Base-by-base conservation (phyloP, 1,140 invertebrate genomes). In the Drosophila paulistorum region DNA sequence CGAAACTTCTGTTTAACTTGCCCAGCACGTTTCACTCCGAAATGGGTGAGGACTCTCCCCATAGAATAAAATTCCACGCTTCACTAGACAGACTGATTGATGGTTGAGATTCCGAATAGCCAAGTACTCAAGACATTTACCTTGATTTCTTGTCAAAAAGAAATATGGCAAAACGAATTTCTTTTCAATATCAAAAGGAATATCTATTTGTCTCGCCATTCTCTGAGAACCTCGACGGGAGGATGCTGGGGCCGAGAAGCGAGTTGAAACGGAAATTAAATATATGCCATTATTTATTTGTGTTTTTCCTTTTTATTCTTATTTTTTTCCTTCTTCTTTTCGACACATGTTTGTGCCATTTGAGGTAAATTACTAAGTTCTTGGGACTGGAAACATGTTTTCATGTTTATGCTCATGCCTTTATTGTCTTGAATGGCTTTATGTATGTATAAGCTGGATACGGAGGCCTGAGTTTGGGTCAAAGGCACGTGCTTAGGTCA, bases 261-360 rank as follows among this genome's bases (percentile, higher is more conserved):
- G 37, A 11, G 11, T 65, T n/a, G 48, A 42, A 87, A 70, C 82
- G 82, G 79, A 86, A 86, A 86, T 86, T 86, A 85, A 85, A 85
- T 85, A 71, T 86, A 70, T 78, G 54, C 57, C 82, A 73, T 86
- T 86, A 81, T 63, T 76, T 76, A 51, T 51, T 51, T 51, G 17
- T 51, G 20, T 51, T 51, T 51, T 51, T 51, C 45, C 20, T 76
- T 26, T 23, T 55, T 42, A 26, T 75, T 59, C 30, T 62, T 70
- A 61, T 55, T 57, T 48, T 23, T 70, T 76, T 66, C 26, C 13
- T 17, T 64, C 69, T 66, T 37, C 57, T 61, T 41, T 51, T n/a
- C 57, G 45, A 85, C 81, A 81, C 79, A 86, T 85, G 81, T 85
- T 84, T 55, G 59, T 60, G 71, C 60, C 80, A 70, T 76, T 76